Percentiles rank a stretch among this genome's conserved stretches.
Evolutionary conservation across 2,113 vertebrate genomes (phyloP).

Genomic region (Gymnocephalus cernua): DNA sequence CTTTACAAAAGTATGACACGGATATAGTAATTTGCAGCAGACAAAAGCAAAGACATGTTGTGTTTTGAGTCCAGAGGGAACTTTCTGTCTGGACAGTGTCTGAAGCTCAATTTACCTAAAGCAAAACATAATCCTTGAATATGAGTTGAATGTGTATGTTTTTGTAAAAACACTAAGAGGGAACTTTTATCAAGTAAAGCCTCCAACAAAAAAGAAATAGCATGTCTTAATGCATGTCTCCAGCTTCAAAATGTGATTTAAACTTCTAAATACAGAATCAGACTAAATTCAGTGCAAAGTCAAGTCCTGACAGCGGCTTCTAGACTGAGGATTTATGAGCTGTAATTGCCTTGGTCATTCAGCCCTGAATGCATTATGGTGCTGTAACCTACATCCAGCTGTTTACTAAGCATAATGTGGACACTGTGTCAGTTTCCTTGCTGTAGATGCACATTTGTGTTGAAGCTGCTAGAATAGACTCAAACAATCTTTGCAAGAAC

Average conservation of each 20-base stretch:
- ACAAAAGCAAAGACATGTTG: conserved; percentile 4
- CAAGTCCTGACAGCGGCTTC: neutral
- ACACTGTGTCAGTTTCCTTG: conserved; percentile 1
- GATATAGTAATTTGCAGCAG: conserved; percentile 44
- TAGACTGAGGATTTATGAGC: conserved; percentile 16
- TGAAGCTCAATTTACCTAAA: neutral
- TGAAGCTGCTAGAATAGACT: neutral
- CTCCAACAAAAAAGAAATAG: neutral
- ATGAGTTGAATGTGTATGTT: conserved; percentile 8
- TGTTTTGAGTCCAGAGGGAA: neutral
- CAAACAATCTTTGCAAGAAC: neutral
- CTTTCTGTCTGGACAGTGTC: neutral
- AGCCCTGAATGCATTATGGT: conserved; percentile 3
- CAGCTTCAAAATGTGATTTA: neutral
- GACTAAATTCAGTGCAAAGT: conserved; percentile 22
- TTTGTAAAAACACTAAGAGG: neutral
- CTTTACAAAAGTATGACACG: conserved; percentile 30
- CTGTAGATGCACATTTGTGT: neutral
- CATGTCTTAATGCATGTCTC: conserved; percentile 1
- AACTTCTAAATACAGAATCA: conserved; percentile 18
- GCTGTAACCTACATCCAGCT: conserved; percentile 49
- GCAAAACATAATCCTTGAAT: neutral
- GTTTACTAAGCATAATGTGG: conserved; percentile 34
- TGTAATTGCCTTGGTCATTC: conserved; percentile 22
- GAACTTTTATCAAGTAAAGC: conserved; percentile 3